These are phyloP conservation scores for Propithecus coquereli DNA, from an alignment of 2,113 vertebrate species.

Conservation along the genomic window DNA sequence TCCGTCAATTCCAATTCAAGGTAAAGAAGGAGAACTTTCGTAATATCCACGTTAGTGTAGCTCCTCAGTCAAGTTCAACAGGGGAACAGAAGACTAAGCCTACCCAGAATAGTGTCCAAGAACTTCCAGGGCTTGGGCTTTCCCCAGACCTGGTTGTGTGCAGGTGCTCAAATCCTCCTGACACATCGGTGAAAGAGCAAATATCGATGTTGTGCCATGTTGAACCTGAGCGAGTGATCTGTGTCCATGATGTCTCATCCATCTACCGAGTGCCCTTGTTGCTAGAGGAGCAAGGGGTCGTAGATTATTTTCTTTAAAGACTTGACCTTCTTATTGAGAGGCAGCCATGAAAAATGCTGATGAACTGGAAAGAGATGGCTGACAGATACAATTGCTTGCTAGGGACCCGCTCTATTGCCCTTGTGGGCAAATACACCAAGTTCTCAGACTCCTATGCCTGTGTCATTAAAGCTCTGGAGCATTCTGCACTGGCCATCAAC, in stretches of 20 bases:
- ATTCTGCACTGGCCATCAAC: conserved; percentile 95
- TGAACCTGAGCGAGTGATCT: conserved; percentile 96
- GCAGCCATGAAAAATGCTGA: conserved; percentile 90
- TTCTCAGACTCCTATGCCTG: conserved; percentile 97
- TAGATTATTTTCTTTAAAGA: conserved; percentile 91
- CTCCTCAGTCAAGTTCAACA: conserved; percentile 97
- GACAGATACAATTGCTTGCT: conserved; percentile 95
- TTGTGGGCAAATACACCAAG: conserved; percentile 98
- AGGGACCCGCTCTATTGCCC: conserved; percentile 91
- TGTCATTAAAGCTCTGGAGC: conserved; percentile 97
- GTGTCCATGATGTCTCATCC: conserved; percentile 94
- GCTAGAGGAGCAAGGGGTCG: conserved; percentile 94
- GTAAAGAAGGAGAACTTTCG: conserved; percentile 96
- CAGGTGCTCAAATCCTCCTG: conserved; percentile 91
- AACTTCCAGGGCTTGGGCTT: conserved; percentile 93
- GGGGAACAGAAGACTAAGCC: conserved; percentile 99
- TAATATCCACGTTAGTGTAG: conserved; percentile 96
- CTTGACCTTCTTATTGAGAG: conserved; percentile 93
- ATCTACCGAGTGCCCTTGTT: conserved; percentile 94
- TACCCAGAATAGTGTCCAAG: conserved; percentile 96
- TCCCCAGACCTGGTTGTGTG: conserved; percentile 97
- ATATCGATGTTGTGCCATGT: conserved; percentile 99
- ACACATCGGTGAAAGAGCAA: conserved; percentile 96
- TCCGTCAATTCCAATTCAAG: conserved; percentile 98
- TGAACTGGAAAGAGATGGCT: conserved; percentile 98